These are phyloP conservation scores for Blastomussa wellsi DNA, from an alignment of 92 coral and sea anemone genomes.

Conservation along the genomic window DNA sequence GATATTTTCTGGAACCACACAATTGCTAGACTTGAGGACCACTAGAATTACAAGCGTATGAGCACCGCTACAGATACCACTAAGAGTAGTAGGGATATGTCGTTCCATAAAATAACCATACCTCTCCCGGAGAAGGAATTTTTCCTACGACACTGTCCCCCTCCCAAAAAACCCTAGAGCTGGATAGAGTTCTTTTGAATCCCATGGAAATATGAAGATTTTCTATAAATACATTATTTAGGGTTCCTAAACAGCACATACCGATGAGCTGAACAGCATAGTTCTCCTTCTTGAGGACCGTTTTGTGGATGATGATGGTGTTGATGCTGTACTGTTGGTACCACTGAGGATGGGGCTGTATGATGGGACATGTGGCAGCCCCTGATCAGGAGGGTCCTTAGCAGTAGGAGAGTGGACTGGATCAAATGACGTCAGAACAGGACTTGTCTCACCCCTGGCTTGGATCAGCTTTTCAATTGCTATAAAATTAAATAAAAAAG, in stretches of 20 bases:
- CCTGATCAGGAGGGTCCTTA: conserved; percentile 68
- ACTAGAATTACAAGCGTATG: no score
- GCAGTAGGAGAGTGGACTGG: conserved; percentile 81
- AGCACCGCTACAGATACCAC: no score
- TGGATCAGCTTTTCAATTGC: conserved; percentile 95
- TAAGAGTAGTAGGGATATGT: no score
- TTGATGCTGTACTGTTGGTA: conserved; percentile 79
- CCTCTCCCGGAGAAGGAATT: no score
- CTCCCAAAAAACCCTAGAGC: no score
- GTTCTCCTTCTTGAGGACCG: conserved; percentile 87
- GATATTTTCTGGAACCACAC: no score
- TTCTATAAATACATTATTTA: no score
- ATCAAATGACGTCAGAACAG: conserved; percentile 92
- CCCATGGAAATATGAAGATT: no score
- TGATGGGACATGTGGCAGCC: conserved; percentile 32
- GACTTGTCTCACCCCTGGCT: conserved; percentile 78
- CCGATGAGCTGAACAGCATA: conserved; percentile 78
- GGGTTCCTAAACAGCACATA: conserved; percentile 21
- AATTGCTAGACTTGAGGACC: no score
- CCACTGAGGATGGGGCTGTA: conserved; percentile 77
- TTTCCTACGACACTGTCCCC: no score
- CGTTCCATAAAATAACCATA: no score
- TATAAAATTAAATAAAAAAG: conserved; percentile 1
- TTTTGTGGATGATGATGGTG: conserved; percentile 87
- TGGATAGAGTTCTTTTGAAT: no score